These are phyloP conservation scores for Sericinus montela DNA, from an alignment of 2,888 invertebrate species.

Conservation along the genomic window DNA sequence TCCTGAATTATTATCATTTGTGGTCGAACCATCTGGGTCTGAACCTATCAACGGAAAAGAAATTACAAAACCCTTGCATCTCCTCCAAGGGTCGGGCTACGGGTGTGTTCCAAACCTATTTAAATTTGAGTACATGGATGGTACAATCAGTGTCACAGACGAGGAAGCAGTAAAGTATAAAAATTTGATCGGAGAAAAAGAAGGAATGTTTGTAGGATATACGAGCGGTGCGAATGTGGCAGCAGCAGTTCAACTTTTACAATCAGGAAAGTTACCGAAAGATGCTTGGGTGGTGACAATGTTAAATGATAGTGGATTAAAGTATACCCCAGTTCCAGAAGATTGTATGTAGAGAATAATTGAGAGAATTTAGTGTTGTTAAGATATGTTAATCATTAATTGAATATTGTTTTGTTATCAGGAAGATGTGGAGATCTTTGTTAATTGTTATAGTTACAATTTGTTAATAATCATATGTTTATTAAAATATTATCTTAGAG, in stretches of 20 bases:
- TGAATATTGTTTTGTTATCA: not conserved
- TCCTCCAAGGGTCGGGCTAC: constrained; percentile 69
- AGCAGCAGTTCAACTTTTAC: constrained; percentile 59
- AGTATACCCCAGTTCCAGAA: constrained; percentile 58
- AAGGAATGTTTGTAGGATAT: constrained; percentile 66
- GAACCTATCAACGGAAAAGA: constrained; percentile 61
- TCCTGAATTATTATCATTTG: constrained; percentile 49
- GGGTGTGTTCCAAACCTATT: constrained; percentile 63
- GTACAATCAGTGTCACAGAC: constrained; percentile 56
- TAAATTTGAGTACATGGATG: constrained; percentile 59
- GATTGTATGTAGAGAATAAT: constrained; percentile 26
- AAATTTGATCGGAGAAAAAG: constrained; percentile 56
- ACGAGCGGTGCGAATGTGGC: constrained; percentile 70
- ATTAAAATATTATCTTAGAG: constrained; percentile 1
- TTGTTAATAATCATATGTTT: not conserved
- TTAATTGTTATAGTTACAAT: not conserved
- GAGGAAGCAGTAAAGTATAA: constrained; percentile 58
- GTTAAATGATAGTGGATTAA: constrained; percentile 61
- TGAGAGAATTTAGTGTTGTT: not conserved
- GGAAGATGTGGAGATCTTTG: not conserved
- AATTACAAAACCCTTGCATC: constrained; percentile 63
- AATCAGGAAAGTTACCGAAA: constrained; percentile 54
- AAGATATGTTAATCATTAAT: not conserved
- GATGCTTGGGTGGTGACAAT: constrained; percentile 66
- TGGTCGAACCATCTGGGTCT: constrained; percentile 63